A percentile compares a stretch with the other conserved stretches of the same genome.
Conservation (phyloP, 2,797 vertebrate genomes). For the Sandelia bainsii region DNA sequence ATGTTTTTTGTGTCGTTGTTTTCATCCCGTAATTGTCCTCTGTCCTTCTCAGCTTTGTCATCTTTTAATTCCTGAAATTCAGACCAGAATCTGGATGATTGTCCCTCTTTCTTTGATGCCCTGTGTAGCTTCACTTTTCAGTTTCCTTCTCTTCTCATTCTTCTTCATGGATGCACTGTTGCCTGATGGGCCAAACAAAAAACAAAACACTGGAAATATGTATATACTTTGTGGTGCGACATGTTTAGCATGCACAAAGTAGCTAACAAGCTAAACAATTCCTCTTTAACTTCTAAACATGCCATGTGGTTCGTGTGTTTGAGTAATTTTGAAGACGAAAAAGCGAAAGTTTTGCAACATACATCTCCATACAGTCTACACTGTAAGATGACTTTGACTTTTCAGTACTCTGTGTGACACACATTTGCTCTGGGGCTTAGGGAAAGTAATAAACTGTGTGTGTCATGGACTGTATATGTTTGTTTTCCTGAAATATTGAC, state of each 20-base stretch:
- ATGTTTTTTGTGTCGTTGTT: conserved; percentile 1
- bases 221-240: conserved; percentile 5
- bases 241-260: neutral
- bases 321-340: neutral
- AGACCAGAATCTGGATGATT: neutral
- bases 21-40: neutral
- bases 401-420: conserved; percentile 2
- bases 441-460: conserved; percentile 1
- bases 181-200: no score
- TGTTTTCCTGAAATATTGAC: conserved; percentile 45
- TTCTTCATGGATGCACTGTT: no score
- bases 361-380: no score
- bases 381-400: neutral
- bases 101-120: neutral
- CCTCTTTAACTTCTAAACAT: conserved; percentile 1
- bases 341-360: neutral
- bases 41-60: neutral
- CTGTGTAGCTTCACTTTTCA: no score
- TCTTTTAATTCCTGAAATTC: neutral
- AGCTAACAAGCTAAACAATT: neutral
- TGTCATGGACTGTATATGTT: conserved; percentile 27
- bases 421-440: neutral
- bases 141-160: no score
- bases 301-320: conserved; percentile 10
- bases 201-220: neutral